Conservation (phyloP, 2,888 invertebrate species). For the Orthosia incerta region DNA sequence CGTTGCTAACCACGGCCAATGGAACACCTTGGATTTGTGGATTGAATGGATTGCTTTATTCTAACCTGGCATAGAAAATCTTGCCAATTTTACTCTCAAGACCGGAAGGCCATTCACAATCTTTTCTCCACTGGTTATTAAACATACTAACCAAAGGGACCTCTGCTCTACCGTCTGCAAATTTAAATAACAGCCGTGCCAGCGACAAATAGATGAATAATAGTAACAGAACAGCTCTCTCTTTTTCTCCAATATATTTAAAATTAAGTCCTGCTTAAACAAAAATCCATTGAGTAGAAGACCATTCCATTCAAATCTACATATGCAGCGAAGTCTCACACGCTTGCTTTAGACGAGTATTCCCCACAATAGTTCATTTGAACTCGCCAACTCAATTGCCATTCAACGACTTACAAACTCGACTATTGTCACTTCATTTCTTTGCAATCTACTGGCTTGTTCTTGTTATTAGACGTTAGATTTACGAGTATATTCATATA, state of each 20-base stretch:
- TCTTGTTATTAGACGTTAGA: not conserved
- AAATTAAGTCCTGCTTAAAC: not conserved
- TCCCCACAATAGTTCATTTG: constrained; percentile 40
- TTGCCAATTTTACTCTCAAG: not conserved
- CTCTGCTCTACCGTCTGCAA: no score
- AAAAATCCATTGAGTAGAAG: not conserved
- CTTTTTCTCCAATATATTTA: not conserved
- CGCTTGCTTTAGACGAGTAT: not conserved
- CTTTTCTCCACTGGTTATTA: no score
- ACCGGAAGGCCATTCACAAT: no score
- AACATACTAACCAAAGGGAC: no score
- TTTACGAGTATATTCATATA: not conserved
- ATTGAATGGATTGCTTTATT: not conserved
- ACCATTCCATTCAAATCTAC: not conserved
- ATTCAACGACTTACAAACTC: constrained; percentile 25
- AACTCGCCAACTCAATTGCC: constrained; percentile 34
- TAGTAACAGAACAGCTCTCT: not conserved
- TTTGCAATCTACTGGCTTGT: constrained; percentile 9
- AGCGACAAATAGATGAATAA: no score
- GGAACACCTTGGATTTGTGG: no score
- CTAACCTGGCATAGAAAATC: not conserved
- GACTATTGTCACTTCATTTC: constrained; percentile 19
- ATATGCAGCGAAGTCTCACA: constrained; percentile 8
- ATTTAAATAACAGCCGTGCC: no score
- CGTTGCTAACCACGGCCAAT: no score